Base-by-base conservation (phyloP, 2,113 vertebrate genomes). In the Sminthopsis crassicaudata region DNA sequence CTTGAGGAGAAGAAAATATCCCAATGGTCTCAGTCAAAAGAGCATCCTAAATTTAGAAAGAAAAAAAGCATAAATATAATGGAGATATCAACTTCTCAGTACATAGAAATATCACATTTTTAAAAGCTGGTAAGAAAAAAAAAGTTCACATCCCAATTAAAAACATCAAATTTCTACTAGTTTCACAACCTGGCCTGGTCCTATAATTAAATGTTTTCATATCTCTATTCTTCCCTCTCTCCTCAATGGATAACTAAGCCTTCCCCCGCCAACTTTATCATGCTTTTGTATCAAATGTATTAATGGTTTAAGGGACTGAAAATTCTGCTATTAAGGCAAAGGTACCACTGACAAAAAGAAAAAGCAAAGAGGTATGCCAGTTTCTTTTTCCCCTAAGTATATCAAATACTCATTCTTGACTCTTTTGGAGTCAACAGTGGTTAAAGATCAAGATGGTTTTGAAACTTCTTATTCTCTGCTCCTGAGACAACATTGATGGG, bases 391-490 rank as follows among this genome's bases (percentile, higher is more conserved):
- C 48, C 24, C 52, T 36, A 11, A 84, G 36, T 8, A 53, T 48
- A 60, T 53, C 52, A 50, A 84, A 67, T 67, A 36, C 57, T 22
- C 53, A 96, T 84, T 90, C 92, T 96, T 95, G 48, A 89, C 27
- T 60, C 36, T 84, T 54, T 91, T 95, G 91, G 60, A 36, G 60
- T 89, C 48, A 90, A 94, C n/a, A n/a, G 46, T 94, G 22, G 95
- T 90, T 53, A 92, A 95, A 9, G 54, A 94, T 67, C 27, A 92
- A 2, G 12, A 8, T 76, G 55, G n/a, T 94, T 84, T 94, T 91
- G 92, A 96, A 92, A 94, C 36, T 30, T 88, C 46, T 67, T 27
- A 93, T 48, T 96, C 52, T 92, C 54, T 89, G 96, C 92, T 94
- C 25, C 42, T 25, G 89, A 60, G 53, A 89, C 46, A 91, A 94